Conservation (phyloP, 2,113 vertebrate genomes). For the Seriola quinqueradiata region DNA sequence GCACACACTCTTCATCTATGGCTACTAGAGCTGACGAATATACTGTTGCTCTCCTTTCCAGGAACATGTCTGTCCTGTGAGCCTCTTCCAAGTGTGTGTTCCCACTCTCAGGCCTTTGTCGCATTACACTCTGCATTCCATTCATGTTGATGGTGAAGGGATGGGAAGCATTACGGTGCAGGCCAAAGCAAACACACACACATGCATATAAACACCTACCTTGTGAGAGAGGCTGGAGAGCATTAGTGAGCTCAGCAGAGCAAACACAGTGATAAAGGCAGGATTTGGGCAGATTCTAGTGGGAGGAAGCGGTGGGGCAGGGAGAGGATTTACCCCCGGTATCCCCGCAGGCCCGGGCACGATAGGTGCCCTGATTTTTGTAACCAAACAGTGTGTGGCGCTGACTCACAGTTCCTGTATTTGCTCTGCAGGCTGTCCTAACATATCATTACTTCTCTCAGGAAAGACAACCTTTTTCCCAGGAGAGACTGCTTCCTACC, state of each 20-base stretch:
- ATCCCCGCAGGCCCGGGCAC: conserved; percentile 70
- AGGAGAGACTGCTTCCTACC: conserved; percentile 46
- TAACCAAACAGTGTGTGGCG: conserved; percentile 72
- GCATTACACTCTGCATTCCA: conserved; percentile 58
- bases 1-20: conserved; percentile 13
- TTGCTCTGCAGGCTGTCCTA: conserved; percentile 74
- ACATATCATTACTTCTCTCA: conserved; percentile 77
- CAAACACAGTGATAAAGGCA: conserved; percentile 77
- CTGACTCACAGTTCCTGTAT: conserved; percentile 80
- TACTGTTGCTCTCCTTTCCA: conserved; percentile 56
- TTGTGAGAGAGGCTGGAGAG: conserved; percentile 72
- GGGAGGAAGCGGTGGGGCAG: conserved; percentile 71
- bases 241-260: conserved; percentile 77
- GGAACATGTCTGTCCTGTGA: conserved; percentile 59
- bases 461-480: conserved; percentile 55
- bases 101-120: conserved; percentile 34
- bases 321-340: conserved; percentile 70
- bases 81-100: conserved; percentile 65
- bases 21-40: conserved; percentile 26
- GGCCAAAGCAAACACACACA: conserved; percentile 71
- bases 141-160: conserved; percentile 59
- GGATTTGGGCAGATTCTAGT: conserved; percentile 72
- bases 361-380: conserved; percentile 69
- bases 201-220: conserved; percentile 72
- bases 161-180: conserved; percentile 67